Conservation (phyloP, 64 coral and sea anemone species). For the Acropora yongei region DNA sequence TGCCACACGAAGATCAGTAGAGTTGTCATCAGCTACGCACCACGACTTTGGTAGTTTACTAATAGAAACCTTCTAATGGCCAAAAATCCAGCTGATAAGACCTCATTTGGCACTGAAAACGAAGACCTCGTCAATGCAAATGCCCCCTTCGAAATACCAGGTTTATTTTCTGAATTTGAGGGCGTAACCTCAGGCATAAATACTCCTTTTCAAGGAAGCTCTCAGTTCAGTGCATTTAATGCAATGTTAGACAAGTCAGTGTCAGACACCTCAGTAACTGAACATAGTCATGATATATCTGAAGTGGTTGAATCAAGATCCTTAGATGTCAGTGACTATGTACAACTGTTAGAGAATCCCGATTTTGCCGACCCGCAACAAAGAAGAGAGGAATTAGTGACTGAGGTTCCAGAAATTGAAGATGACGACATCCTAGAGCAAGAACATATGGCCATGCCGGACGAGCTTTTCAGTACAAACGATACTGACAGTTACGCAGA, state of each 20-base stretch:
- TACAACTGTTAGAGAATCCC: constrained; percentile 5
- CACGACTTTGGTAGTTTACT: not conserved
- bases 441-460: not conserved
- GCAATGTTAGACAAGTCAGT: not conserved
- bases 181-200: not conserved
- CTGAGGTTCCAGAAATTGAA: constrained; percentile 21
- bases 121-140: not conserved
- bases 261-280: not conserved
- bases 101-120: not conserved
- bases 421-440: not conserved
- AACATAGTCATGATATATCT: not conserved
- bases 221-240: not conserved
- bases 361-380: not conserved
- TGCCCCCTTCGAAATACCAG: not conserved
- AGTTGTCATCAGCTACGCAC: no score
- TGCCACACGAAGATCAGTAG: no score
- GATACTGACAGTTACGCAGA: constrained; percentile 9
- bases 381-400: not conserved
- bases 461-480: constrained; percentile 12
- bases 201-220: not conserved
- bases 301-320: not conserved
- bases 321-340: not conserved
- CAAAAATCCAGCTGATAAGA: not conserved
- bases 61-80: not conserved
- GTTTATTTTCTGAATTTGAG: not conserved